A percentile compares a stretch with the other conserved stretches of the same genome.
Conservation (phyloP, 35 echinoderm and acorn worm species). For the Apostichopus japonicus region DNA sequence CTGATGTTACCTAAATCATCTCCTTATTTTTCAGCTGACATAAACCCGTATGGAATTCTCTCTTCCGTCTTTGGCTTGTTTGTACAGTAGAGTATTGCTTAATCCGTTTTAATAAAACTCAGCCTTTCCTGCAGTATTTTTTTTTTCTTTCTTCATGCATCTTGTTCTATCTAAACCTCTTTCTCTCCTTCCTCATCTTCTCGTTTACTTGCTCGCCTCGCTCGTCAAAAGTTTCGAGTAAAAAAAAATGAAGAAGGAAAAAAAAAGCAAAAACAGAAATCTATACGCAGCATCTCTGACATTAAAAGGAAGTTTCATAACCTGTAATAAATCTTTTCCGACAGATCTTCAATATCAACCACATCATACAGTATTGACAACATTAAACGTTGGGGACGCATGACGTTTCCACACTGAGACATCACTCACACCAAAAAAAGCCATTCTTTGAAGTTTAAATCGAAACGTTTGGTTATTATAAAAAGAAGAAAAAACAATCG, state of each 20-base stretch:
- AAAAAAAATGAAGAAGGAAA: background rate
- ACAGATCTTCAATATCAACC: background rate
- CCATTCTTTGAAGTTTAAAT: background rate
- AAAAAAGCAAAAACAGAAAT: no score
- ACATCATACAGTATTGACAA: background rate
- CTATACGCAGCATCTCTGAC: background rate
- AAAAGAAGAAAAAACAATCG: background rate
- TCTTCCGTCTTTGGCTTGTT: background rate
- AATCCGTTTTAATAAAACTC: constrained; percentile 6
- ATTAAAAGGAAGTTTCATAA: constrained; percentile 11
- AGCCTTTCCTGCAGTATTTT: background rate
- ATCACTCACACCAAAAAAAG: no score
- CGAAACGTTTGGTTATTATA: background rate
- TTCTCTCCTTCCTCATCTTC: background rate
- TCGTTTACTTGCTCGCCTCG: background rate
- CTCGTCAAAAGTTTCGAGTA: constrained; percentile 11
- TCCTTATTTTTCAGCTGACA: background rate
- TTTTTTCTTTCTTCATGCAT: background rate
- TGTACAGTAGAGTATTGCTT: constrained; percentile 5
- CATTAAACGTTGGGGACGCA: background rate
- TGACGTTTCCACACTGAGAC: no score
- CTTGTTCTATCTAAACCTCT: background rate
- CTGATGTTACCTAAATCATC: constrained; percentile 9
- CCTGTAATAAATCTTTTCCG: background rate
- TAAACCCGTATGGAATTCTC: constrained; percentile 41